Conservation (phyloP, 2,113 vertebrate genomes). For the Carassius gibelio region DNA sequence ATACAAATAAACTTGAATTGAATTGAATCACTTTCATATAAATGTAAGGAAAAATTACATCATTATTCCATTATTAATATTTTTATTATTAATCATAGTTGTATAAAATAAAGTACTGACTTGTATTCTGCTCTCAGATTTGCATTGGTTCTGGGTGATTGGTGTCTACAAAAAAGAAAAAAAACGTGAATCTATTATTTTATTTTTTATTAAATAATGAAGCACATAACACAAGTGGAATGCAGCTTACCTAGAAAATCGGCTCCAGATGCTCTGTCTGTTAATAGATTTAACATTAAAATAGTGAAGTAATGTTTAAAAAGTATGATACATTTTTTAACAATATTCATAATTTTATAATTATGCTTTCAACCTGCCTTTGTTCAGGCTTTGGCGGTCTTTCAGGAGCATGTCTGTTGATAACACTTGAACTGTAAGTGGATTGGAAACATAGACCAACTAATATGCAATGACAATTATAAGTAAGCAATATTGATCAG, state of each 20-base stretch:
- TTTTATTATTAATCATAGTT: too few species aligned
- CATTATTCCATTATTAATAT: too few species aligned
- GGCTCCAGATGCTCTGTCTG: slow-evolving; percentile 42
- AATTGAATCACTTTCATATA: too few species aligned
- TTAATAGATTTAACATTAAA: neutral
- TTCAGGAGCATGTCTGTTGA: too few species aligned
- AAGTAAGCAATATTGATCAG: too few species aligned
- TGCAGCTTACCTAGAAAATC: slow-evolving; percentile 43
- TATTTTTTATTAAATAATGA: neutral
- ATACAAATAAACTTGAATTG: too few species aligned
- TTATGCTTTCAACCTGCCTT: slow-evolving; percentile 38
- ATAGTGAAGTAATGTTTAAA: neutral
- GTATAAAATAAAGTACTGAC: neutral
- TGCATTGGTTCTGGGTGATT: slow-evolving; percentile 23
- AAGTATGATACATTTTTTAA: neutral
- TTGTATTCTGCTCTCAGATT: slow-evolving; percentile 29
- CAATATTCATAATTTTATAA: neutral
- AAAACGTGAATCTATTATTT: neutral
- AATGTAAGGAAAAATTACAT: too few species aligned
- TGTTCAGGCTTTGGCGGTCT: too few species aligned
- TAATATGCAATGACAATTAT: too few species aligned
- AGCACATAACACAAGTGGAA: neutral
- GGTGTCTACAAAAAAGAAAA: slow-evolving; percentile 18
- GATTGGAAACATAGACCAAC: too few species aligned
- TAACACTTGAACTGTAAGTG: too few species aligned